phyloP scores from a whole-genome alignment of 2,888 invertebrate genomes.

The Zele albiditarsus region DNA sequence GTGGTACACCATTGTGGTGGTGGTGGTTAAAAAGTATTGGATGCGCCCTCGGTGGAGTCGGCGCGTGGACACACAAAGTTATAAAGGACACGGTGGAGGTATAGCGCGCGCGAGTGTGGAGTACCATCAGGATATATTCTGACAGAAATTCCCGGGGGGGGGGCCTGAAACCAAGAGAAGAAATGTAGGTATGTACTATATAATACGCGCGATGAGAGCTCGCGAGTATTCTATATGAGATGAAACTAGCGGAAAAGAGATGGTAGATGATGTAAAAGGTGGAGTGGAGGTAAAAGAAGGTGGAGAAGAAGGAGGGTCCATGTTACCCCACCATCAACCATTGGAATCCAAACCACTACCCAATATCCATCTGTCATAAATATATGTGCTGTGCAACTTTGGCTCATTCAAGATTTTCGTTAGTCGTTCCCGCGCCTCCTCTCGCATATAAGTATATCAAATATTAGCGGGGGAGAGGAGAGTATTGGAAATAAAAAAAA shows the following conservation, averaged over 20 bases:
- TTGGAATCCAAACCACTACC: conserved; percentile 52
- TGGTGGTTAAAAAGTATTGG: conserved; percentile 52
- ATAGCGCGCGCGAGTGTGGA: conserved; percentile 7
- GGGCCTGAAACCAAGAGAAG: background rate
- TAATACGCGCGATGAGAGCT: background rate
- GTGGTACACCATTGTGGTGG: conserved; percentile 36
- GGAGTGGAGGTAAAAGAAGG: conserved; percentile 47
- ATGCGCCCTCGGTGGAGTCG: conserved; percentile 60
- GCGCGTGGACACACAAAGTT: conserved; percentile 55
- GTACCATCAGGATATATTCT: conserved; percentile 32
- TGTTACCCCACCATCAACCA: conserved; percentile 51
- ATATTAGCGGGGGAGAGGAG: background rate
- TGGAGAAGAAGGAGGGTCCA: conserved; percentile 58
- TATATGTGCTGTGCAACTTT: conserved; percentile 14
- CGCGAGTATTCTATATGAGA: background rate
- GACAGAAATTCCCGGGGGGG: background rate
- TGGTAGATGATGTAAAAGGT: conserved; percentile 15
- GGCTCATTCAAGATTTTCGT: conserved; percentile 54
- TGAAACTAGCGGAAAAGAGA: background rate
- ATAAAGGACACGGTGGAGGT: conserved; percentile 29
- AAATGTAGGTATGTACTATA: background rate
- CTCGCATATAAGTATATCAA: background rate
- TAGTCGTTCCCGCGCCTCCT: conserved; percentile 34
- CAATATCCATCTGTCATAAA: conserved; percentile 59
- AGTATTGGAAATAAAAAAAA: background rate